Evolutionary conservation across 2,113 vertebrate genomes (phyloP).

Genomic region (Nansenia antarctica): DNA sequence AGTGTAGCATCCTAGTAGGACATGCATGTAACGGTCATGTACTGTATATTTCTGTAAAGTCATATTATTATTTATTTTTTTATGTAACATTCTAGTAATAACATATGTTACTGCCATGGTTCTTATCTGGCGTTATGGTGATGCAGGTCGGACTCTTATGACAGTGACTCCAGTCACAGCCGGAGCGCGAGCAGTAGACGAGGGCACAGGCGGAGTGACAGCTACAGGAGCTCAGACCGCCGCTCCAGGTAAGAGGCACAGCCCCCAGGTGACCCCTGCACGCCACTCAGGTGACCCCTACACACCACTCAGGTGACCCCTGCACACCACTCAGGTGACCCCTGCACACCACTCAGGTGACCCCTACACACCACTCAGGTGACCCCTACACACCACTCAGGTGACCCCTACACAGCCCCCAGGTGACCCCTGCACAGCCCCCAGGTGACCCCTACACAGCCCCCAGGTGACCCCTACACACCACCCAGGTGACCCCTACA

Average conservation of each 20-base stretch:
- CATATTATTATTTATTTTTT: not conserved
- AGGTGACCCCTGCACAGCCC: too few relatives aligned
- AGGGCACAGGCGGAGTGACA: conserved; percentile 74
- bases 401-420: too few relatives aligned
- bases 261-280: not conserved
- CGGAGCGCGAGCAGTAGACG: conserved; percentile 78
- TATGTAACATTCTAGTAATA: not conserved
- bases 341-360: not conserved
- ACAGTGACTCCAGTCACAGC: conserved; percentile 90
- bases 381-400: not conserved
- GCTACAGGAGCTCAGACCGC: conserved; percentile 83
- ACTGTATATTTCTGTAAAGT: not conserved
- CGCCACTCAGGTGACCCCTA: not conserved
- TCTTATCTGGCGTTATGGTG: conserved; percentile 10
- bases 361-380: not conserved
- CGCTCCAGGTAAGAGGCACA: conserved; percentile 79
- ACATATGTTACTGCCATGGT: too few relatives aligned
- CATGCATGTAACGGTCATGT: not conserved
- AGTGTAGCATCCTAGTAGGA: not conserved
- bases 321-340: not conserved
- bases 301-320: conserved; percentile 4
- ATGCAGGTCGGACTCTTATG: conserved; percentile 86
- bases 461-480: too few relatives aligned
- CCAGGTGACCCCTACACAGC: too few relatives aligned
- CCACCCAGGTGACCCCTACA: too few relatives aligned